Evolutionary conservation across 1,140 invertebrate genomes (phyloP).

Genomic region (Trichogramma pretiosum): DNA sequence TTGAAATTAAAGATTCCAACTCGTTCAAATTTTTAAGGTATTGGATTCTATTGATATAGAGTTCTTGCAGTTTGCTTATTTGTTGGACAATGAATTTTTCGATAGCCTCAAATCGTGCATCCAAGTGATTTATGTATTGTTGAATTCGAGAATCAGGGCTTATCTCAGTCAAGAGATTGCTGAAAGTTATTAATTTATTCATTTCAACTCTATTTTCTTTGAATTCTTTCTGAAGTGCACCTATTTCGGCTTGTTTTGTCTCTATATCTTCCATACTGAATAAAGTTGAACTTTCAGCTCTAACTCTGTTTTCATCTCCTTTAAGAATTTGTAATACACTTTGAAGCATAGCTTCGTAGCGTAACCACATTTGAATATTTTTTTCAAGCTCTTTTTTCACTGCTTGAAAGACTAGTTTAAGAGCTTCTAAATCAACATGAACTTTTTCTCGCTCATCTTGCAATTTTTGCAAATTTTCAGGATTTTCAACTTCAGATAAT

Average conservation of each 20-base stretch:
- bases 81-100: constrained; percentile 61
- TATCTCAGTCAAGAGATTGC: constrained; percentile 31
- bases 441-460: constrained; percentile 56
- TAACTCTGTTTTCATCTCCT: constrained; percentile 70
- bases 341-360: constrained; percentile 71
- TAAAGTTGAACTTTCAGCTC: constrained; percentile 62
- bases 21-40: constrained; percentile 60
- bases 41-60: constrained; percentile 56
- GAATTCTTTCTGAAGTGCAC: constrained; percentile 55
- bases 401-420: constrained; percentile 57
- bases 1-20: constrained; percentile 70
- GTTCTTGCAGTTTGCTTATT: constrained; percentile 57
- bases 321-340: constrained; percentile 76
- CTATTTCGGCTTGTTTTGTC: constrained; percentile 62
- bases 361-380: constrained; percentile 69
- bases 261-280: constrained; percentile 62
- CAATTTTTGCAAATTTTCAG: constrained; percentile 55
- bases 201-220: constrained; percentile 57
- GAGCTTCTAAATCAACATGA: constrained; percentile 56
- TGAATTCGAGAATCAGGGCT: constrained; percentile 73
- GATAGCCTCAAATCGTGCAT: constrained; percentile 66
- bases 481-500: constrained; percentile 58
- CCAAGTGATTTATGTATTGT: constrained; percentile 71
- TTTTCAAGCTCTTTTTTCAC: constrained; percentile 63
- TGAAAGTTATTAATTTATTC: constrained; percentile 55